Base-by-base conservation (phyloP, 2,113 vertebrate genomes). In the Dipodomys spectabilis region DNA sequence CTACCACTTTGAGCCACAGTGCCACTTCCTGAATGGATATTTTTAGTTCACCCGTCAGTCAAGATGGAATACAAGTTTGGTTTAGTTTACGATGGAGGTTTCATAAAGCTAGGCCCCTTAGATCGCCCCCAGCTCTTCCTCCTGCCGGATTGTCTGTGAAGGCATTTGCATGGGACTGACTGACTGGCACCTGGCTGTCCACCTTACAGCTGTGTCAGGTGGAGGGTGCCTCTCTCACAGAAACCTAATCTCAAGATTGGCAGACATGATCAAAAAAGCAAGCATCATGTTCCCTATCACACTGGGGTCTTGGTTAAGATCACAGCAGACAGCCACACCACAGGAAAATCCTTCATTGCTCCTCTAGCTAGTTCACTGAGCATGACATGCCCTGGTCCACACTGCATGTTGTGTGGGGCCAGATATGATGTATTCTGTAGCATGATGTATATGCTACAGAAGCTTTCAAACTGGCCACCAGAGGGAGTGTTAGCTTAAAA, bases 351-450 rank as follows among this genome's bases (percentile, higher is more conserved):
- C 15, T 16, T 7, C 45, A n/a, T 77, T 35, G 44, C 64, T 49
- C 12, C 27, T 68, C 16, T 35, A 69, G 6, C 53, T 44, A 3
- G 6, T 6, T 11, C 30, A 5, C 25, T 5, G 3, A 23, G 67
- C 22, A 16, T 64, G 57, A 44, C 72, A 69, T 23, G 30, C 44
- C 4, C 32, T 32, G 68, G 5, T 18, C 45, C 32, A 22, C 44
- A 69, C 22, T 1, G 9, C 1, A 1, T 32, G 15, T 44, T 78
- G 18, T 6, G 1, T 44, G 22, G 85, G 64, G 30, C 23, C 35
- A 75, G 20, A 22, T 0, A 0, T 4, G 8, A 49, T 62, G 9
- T 39, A 22, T 64, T 64, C 22, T 18, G 32, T 6, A 6, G n/a
- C 19, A 69, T 8, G 23, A 15, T 20, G 23, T 20, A 5, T 0